phyloP scores from a whole-genome alignment of 2,113 vertebrate species.

The Kryptolebias marmoratus region DNA sequence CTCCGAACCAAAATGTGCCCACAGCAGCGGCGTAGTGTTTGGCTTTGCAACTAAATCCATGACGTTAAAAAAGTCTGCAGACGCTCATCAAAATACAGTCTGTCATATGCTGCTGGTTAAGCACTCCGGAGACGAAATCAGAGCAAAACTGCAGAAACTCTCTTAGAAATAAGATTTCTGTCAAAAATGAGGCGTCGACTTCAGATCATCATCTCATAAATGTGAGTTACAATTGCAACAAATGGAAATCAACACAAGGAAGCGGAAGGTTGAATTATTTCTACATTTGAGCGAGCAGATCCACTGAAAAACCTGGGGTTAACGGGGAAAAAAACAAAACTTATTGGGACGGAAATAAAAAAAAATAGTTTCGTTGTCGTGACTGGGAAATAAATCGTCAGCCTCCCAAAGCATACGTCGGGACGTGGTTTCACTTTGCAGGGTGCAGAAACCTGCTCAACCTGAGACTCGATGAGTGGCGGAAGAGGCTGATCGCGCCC shows the following conservation, averaged over 20 bases:
- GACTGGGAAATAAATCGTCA: background rate
- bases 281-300: constrained; percentile 36
- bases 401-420: background rate
- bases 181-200: no score
- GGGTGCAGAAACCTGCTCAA: constrained; percentile 37
- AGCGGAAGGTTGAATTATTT: constrained; percentile 8
- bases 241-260: constrained; percentile 8
- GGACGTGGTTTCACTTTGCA: background rate
- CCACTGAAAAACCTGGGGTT: constrained; percentile 31
- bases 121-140: no score
- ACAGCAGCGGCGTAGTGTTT: background rate
- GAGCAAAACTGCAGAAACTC: no score
- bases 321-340: constrained; percentile 14
- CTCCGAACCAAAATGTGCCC: background rate
- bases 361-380: background rate
- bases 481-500: constrained; percentile 56
- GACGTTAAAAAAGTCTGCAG: background rate
- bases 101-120: background rate
- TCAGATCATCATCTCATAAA: no score
- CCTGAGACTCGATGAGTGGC: constrained; percentile 37
- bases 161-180: no score
- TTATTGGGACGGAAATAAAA: background rate
- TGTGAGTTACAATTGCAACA: no score
- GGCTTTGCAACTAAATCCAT: background rate
- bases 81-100: constrained; percentile 3